Evolutionary conservation across 1,140 invertebrate species (phyloP), one percentile per base, ranked within the genome.

Genomic region (Apolygus lucorum): DNA sequence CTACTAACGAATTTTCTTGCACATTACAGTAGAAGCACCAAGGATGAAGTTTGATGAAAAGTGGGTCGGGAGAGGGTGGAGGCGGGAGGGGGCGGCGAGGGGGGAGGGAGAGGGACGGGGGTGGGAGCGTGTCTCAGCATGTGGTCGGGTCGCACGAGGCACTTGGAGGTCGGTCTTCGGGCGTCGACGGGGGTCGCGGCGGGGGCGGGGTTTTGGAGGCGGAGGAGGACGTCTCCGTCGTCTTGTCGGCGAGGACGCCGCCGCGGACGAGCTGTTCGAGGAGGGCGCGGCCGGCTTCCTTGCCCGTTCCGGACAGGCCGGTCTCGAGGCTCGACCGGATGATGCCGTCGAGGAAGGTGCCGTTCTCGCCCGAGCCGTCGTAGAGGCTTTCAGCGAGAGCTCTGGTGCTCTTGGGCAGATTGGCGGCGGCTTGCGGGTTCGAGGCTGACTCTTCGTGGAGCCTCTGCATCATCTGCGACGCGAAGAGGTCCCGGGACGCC

Each of bases 391-490:
- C 85, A 1, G 84, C 81, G 68, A 86, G 83, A 73, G 87, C 83
- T 71, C 84, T 76, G 0, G 84, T 79, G 63, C 82, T 80, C 76
- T 86, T 88, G 62, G 77, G 78, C 28, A 81, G 77, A 14, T 71
- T 28, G 2, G 75, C 72, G 28, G 68, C n/a, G 65, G 70, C 17
- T 76, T 74, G 42, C 71, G 77, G 68, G 73, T 79, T 70, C 76
- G 78, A 71, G 78, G 73, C 52, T 0, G 77, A 81, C 67, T 89
- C 89, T 73, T 91, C 90, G 72, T 90, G 87, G 62, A 91, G 62
- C 27, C 88, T 17, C 62, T 89, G 86, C 81, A 91, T 90, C 83
- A 91, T 88, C 73, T 91, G 90, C 13, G 88, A 87, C 0, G 90
- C 89, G 76, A 91, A 90, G 74, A 90, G 86, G 54, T 87, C 83